Conservation (phyloP, 2,888 invertebrate genomes). For the Zeuzera pyrina region DNA sequence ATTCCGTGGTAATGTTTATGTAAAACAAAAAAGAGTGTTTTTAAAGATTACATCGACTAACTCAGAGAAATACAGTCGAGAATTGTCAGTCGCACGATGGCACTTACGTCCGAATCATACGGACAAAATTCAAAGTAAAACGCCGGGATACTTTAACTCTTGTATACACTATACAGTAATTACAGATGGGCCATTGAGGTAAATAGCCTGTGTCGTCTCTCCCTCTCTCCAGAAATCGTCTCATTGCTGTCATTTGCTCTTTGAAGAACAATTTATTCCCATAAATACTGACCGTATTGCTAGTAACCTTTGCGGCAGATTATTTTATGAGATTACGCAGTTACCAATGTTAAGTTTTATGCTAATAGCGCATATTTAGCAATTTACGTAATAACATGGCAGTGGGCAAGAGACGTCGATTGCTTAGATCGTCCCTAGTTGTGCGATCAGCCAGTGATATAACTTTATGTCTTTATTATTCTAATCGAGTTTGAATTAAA, state of each 20-base stretch:
- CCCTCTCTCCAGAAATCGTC: constrained; percentile 34
- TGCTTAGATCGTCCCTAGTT: neutral
- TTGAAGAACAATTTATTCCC: constrained; percentile 45
- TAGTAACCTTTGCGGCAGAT: constrained; percentile 30
- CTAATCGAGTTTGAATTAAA: no score
- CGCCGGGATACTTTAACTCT: constrained; percentile 53
- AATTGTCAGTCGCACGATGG: constrained; percentile 30
- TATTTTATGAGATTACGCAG: constrained; percentile 36
- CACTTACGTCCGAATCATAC: constrained; percentile 29
- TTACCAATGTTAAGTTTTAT: constrained; percentile 34
- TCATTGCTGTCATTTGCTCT: constrained; percentile 53
- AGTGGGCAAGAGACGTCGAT: constrained; percentile 14
- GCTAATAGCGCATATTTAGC: constrained; percentile 40
- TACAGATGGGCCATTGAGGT: constrained; percentile 61
- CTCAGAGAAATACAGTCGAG: constrained; percentile 39
- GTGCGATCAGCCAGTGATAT: constrained; percentile 13
- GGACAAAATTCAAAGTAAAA: constrained; percentile 44
- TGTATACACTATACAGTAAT: constrained; percentile 57
- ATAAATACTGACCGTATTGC: constrained; percentile 37
- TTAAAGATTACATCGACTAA: no score
- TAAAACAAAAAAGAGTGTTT: no score
- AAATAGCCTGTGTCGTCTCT: constrained; percentile 48
- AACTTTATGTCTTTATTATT: constrained; percentile 39
- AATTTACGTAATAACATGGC: constrained; percentile 35
- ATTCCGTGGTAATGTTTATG: no score